Evolutionary conservation across 2,888 invertebrate species (phyloP), one percentile per base, ranked within the genome.

Genomic region (Acronicta leporina): DNA sequence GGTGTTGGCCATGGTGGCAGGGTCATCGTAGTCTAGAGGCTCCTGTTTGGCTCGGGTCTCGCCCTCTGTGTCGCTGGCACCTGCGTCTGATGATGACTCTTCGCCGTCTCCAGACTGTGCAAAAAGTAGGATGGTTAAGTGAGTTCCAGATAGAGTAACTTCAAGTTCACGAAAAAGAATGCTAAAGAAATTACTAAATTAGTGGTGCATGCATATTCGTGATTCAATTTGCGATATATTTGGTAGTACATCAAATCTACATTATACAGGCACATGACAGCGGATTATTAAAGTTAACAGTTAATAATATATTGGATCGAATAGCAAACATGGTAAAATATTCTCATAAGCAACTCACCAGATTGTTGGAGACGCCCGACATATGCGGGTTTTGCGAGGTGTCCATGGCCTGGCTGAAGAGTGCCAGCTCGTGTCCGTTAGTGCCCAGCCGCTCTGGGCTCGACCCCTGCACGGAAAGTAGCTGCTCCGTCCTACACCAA

Each of bases 71-170:
- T 96, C 96, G 81, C 97, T 97, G 67, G 97, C 95, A 70, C 97
- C 97, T 56, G 97, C 97, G 83, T 97, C 98, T 80, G 97, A 97
- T 68, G 97, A 97, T 70, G 97, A 97, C 80, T 98, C 97, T 85
- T 98, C 98, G 47, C 97, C 97, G 43, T 97, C 94, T 1, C 91
- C 93, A 41, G 90, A 90, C 91, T 91, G 20, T 20, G 62, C 0
- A 46, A 35, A 16, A 33, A 9, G 1, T 5, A 7, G 8, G 27
- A 33, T 46, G 20, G 8, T 41, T 10, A 41, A 41, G 13, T 13
- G 14, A 15, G 14, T 14, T 13, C 6, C 7, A 13, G n/a, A 38
- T 6, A 38, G n/a, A 38, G 11, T 11, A 33, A 33, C 10, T 30
- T 3, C 11, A 33, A 33, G 11, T 33, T n/a, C n/a, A n/a, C n/a